A percentile compares a stretch with the other conserved stretches of the same genome.
Evolutionary conservation across 2,797 vertebrate species (phyloP).

Genomic region (Dendrocincla fuliginosa): DNA sequence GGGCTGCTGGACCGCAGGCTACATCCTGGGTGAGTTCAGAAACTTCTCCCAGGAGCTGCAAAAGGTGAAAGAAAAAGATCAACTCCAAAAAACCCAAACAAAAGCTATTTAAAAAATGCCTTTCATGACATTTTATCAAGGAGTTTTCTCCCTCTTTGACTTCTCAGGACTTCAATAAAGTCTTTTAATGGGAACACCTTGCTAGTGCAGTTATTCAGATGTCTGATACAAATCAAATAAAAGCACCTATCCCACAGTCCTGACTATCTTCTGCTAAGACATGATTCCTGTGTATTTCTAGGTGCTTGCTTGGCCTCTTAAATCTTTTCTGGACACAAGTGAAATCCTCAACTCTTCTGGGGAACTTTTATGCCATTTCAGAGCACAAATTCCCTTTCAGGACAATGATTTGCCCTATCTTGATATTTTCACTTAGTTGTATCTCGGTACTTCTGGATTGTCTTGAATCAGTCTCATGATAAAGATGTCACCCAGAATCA

Average conservation of each 20-base stretch:
- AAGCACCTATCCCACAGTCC: not conserved
- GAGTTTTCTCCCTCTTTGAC: not conserved
- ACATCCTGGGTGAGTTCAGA: slow-evolving; percentile 77
- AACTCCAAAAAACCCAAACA: not conserved
- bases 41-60: not conserved
- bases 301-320: not conserved
- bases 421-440: not conserved
- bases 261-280: not conserved
- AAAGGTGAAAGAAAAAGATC: not conserved
- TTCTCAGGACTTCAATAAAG: not conserved
- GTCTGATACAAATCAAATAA: not conserved
- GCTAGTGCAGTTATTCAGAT: not conserved
- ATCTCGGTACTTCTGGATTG: not conserved
- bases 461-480: not conserved
- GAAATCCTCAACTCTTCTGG: not conserved
- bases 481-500: not conserved
- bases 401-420: not conserved
- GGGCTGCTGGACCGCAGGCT: slow-evolving; percentile 75
- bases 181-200: not conserved
- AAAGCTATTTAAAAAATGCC: not conserved
- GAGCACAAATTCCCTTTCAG: not conserved
- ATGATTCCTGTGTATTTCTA: not conserved
- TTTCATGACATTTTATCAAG: not conserved
- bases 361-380: not conserved
- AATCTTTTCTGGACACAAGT: not conserved